phyloP scores from a whole-genome alignment of 2,888 invertebrate genomes.

The Cynaeus angustus region DNA sequence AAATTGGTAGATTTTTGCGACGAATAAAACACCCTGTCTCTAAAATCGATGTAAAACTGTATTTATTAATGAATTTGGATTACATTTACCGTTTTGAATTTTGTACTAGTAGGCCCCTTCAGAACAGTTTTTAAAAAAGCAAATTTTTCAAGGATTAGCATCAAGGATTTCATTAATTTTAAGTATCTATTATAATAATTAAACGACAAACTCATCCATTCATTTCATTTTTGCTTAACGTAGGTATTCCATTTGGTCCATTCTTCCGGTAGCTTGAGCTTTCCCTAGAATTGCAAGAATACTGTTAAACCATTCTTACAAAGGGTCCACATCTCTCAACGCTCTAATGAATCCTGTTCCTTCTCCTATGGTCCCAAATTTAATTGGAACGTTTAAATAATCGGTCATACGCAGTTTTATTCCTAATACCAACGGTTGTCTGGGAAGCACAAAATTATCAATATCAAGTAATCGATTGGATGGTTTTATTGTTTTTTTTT shows the following conservation, averaged over 20 bases:
- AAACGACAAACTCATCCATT: constrained; percentile 9
- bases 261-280: constrained; percentile 18
- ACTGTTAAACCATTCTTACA: constrained; percentile 28
- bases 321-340: constrained; percentile 13
- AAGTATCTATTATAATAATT: constrained; percentile 8
- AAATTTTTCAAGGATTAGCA: constrained; percentile 9
- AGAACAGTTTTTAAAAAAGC: constrained; percentile 9
- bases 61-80: too few relatives aligned
- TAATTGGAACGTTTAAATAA: too few relatives aligned
- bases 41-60: constrained; percentile 23
- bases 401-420: too few relatives aligned
- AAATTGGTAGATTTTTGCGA: constrained; percentile 40
- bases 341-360: constrained; percentile 7
- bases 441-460: constrained; percentile 6
- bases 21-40: constrained; percentile 38
- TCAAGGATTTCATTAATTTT: constrained; percentile 3
- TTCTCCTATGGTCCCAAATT: not conserved
- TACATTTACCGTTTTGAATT: too few relatives aligned
- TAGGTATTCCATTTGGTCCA: constrained; percentile 12
- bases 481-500: constrained; percentile 5
- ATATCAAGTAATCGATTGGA: constrained; percentile 11
- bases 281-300: constrained; percentile 20
- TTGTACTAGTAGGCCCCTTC: too few relatives aligned
- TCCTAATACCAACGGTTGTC: constrained; percentile 7
- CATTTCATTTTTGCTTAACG: constrained; percentile 13